A percentile compares a stretch with the other conserved stretches of the same genome.
phyloP scores from a whole-genome alignment of 1,140 invertebrate species.

The Drosophila novamexicana region DNA sequence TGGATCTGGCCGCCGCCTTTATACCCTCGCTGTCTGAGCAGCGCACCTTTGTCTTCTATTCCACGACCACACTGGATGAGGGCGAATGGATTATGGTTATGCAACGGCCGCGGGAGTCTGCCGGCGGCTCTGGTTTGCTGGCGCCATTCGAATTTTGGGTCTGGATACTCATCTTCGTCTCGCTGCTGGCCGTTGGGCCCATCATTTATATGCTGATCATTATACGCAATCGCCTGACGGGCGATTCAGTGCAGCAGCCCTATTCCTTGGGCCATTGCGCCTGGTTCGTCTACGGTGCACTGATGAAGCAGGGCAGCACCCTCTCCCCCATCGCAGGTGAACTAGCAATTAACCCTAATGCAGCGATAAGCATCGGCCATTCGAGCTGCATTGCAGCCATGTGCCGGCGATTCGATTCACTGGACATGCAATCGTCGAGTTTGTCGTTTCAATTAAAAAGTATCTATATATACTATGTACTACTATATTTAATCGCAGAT shows the following conservation, averaged over 20 bases:
- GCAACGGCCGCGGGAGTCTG: slow-evolving; percentile 91
- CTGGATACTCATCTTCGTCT: slow-evolving; percentile 91
- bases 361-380: slow-evolving; percentile 59
- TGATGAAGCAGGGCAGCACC: slow-evolving; percentile 94
- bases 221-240: slow-evolving; percentile 86
- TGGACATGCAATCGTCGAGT: slow-evolving; percentile 54
- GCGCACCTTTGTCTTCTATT: slow-evolving; percentile 87
- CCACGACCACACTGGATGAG: slow-evolving; percentile 88
- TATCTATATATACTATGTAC: slow-evolving; percentile 9
- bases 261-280: slow-evolving; percentile 89
- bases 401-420: background rate
- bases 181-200: slow-evolving; percentile 90
- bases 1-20: slow-evolving; percentile 91
- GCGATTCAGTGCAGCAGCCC: slow-evolving; percentile 85
- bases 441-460: slow-evolving; percentile 66
- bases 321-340: slow-evolving; percentile 91
- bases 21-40: slow-evolving; percentile 88
- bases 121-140: slow-evolving; percentile 92
- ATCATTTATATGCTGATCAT: slow-evolving; percentile 90
- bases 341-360: slow-evolving; percentile 61
- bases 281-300: slow-evolving; percentile 94
- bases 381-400: slow-evolving; percentile 16
- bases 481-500: slow-evolving; percentile 86
- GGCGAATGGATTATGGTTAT: slow-evolving; percentile 91
- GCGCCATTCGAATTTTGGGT: slow-evolving; percentile 92